Base-by-base conservation (phyloP, 1,140 invertebrate genomes). In the Leptinotarsa defecta region DNA sequence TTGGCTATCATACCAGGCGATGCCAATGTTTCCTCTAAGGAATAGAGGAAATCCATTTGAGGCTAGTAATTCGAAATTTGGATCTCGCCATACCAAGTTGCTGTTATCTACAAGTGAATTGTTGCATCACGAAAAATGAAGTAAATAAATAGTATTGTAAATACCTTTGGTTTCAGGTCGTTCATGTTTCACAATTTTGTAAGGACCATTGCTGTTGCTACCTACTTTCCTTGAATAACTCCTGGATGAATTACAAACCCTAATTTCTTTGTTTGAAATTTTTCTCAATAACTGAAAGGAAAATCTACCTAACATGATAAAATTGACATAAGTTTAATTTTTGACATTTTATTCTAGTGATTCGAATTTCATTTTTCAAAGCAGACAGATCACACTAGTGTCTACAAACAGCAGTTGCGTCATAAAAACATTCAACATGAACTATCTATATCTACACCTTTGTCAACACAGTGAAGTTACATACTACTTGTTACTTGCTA, bases 1-100 rank as follows among this genome's bases (percentile, higher is more conserved):
- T 11, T 87, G 86, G 49, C 84, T 85, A 81, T 90, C 87, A 63
- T 89, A 85, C 88, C 89, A 90, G 11, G 89, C 89, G 48, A 90
- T 87, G 1, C 92, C 93, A 13, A 93, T 86, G 74, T 89, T 89
- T 17, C 93, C 93, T 72, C 92, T 92, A 48, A 94, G 83, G 75
- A 91, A 91, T 83, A 94, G 91, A 48, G 92, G 86, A 77, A 90
- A 90, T 49, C 92, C 92, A 75, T 70, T 82, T 0, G 91, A 90
- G 52, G 89, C 90, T 71, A 94, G 81, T 17, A 91, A 79, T 77
- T 91, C 89, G 87, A 89, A 91, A 78, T 90, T 90, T 3, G 88
- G 87, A 77, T 86, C 83, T 48, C 81, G 78, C 81, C 83, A 84
- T 63, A 80, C 83, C 71, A 84, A 79, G 73, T 80, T 80, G 5